Evolutionary conservation across 2,888 invertebrate species (phyloP).

Genomic region (Acanthosepion esculentum): DNA sequence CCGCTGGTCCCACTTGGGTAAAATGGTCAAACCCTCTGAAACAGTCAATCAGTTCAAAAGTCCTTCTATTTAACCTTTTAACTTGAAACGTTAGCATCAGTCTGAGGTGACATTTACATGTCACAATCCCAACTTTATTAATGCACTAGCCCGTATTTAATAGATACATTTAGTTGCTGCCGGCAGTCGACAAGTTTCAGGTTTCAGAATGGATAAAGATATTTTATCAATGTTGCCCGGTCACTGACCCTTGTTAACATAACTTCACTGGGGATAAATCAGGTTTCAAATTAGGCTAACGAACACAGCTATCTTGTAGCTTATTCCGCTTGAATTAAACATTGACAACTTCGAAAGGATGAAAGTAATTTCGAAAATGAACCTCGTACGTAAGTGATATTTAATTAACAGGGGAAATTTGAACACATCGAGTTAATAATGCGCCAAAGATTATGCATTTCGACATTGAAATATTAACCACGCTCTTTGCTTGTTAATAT

Average conservation of each 20-base stretch:
- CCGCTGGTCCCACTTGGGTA: neutral
- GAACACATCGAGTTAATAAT: too few species aligned
- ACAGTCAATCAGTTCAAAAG: neutral
- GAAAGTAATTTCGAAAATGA: too few species aligned
- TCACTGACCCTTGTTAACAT: neutral
- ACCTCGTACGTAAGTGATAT: too few species aligned
- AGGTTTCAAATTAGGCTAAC: neutral
- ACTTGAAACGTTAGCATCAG: neutral
- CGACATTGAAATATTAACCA: too few species aligned
- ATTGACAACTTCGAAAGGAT: neutral
- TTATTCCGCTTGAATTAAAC: neutral
- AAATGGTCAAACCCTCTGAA: neutral
- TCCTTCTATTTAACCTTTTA: neutral
- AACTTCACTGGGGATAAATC: neutral
- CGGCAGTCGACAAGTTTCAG: too few species aligned
- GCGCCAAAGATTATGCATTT: too few species aligned
- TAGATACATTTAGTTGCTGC: neutral
- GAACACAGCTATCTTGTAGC: neutral
- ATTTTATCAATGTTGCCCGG: neutral
- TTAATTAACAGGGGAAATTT: too few species aligned
- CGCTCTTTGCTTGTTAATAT: too few species aligned
- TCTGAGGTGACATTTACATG: neutral
- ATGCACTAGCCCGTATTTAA: neutral
- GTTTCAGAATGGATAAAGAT: neutral
- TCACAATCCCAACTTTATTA: neutral